Evolutionary conservation across 2,888 invertebrate genomes (phyloP).

Genomic region (Bibio marci): DNA sequence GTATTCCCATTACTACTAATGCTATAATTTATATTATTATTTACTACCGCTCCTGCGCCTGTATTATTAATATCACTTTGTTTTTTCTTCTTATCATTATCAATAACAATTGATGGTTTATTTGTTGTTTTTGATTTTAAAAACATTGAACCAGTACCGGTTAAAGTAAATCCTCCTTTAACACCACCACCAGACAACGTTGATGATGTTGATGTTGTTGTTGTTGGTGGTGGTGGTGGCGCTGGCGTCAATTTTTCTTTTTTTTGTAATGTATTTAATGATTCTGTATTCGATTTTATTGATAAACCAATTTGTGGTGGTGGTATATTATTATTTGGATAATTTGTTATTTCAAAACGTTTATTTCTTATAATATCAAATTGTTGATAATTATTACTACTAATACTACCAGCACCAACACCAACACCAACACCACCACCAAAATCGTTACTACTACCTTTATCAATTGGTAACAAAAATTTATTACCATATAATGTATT

Average conservation of each 20-base stretch:
- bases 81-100: conserved; percentile 1
- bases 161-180: conserved; percentile 31
- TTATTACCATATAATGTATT: conserved; percentile 15
- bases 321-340: conserved; percentile 6
- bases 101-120: conserved; percentile 4
- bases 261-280: conserved; percentile 8
- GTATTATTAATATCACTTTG: too few relatives aligned
- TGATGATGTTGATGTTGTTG: conserved; percentile 28
- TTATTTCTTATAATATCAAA: conserved; percentile 21
- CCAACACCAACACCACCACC: neutral
- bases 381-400: conserved; percentile 18
- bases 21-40: conserved; percentile 5
- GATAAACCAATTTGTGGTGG: conserved; percentile 21
- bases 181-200: conserved; percentile 20
- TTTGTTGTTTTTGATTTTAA: conserved; percentile 32
- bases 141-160: conserved; percentile 43
- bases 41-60: too few relatives aligned
- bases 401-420: neutral
- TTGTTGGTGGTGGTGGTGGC: too few relatives aligned
- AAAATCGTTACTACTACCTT: neutral
- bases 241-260: conserved; percentile 11
- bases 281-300: conserved; percentile 10
- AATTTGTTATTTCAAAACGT: conserved; percentile 5
- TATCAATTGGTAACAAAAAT: conserved; percentile 14
- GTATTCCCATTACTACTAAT: conserved; percentile 12